Conservation (phyloP, 2,113 vertebrate genomes). For the Otocyon megalotis region DNA sequence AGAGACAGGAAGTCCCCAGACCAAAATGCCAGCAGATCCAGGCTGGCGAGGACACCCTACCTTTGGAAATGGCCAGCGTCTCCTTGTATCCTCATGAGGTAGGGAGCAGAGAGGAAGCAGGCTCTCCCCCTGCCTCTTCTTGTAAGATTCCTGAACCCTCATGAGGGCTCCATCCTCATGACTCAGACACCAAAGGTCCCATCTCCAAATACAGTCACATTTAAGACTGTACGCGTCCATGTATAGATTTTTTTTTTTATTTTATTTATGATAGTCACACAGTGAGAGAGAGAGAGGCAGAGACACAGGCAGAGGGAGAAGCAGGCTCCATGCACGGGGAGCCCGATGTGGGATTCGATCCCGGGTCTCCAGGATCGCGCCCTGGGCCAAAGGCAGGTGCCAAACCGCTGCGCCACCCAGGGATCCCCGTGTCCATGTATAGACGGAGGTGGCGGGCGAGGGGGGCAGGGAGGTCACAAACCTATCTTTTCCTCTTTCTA, state of each 20-base stretch:
- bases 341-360: no score
- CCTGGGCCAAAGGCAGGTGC: no score
- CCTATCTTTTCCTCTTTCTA: not conserved
- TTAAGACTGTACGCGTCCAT: not conserved
- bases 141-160: not conserved
- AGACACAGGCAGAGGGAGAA: no score
- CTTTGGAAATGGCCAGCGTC: not conserved
- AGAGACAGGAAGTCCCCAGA: not conserved
- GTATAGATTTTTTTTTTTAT: no score
- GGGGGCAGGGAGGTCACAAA: not conserved
- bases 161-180: not conserved
- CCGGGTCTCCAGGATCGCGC: no score
- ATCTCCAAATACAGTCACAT: not conserved
- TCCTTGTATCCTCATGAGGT: fast-evolving
- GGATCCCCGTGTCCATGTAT: fast-evolving
- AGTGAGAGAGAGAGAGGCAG: no score
- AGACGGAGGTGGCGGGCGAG: no score
- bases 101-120: not conserved
- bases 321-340: no score
- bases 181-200: not conserved
- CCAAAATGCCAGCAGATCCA: not conserved
- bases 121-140: not conserved
- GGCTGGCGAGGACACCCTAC: not conserved
- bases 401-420: no score
- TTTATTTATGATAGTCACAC: no score